Conservation (phyloP, 1,140 invertebrate species). For the Belonocnema kinseyi region DNA sequence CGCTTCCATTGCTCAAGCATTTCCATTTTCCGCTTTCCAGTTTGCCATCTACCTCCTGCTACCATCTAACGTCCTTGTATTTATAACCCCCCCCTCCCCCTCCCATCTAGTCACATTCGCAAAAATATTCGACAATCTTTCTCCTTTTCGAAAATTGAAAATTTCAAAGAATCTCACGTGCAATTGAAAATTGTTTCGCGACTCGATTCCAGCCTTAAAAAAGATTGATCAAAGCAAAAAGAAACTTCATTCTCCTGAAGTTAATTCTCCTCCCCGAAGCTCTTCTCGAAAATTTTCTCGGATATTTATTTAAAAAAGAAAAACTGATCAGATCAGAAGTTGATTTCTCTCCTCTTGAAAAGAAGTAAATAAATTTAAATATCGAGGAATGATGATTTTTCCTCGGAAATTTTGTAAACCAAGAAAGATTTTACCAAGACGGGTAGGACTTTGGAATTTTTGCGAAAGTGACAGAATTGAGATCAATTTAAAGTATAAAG, state of each 20-base stretch:
- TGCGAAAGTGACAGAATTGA: slow-evolving; percentile 15
- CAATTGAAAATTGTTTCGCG: slow-evolving; percentile 7
- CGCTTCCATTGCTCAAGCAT: slow-evolving; percentile 51
- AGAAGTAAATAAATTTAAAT: slow-evolving; percentile 8
- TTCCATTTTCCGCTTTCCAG: slow-evolving; percentile 43
- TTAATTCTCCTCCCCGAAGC: no score
- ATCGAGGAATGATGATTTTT: slow-evolving; percentile 8
- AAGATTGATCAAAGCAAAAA: background rate
- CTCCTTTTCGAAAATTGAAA: slow-evolving; percentile 19
- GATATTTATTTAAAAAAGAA: slow-evolving; percentile 11
- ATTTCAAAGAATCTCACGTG: background rate
- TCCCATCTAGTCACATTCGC: background rate
- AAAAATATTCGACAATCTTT: slow-evolving; percentile 15
- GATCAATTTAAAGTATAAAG: background rate
- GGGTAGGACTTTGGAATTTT: background rate
- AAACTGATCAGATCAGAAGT: background rate
- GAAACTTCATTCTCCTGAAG: no score
- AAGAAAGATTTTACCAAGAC: background rate
- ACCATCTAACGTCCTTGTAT: slow-evolving; percentile 1
- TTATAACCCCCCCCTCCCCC: background rate
- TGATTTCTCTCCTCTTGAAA: slow-evolving; percentile 10
- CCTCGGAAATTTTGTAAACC: slow-evolving; percentile 10
- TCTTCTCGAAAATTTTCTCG: background rate
- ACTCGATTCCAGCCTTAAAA: slow-evolving; percentile 21
- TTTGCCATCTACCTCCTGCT: slow-evolving; percentile 33